Percentiles rank a stretch among this genome's conserved stretches.
Conservation (phyloP, 2,113 vertebrate species). For the Daphoenositta chrysoptera region DNA sequence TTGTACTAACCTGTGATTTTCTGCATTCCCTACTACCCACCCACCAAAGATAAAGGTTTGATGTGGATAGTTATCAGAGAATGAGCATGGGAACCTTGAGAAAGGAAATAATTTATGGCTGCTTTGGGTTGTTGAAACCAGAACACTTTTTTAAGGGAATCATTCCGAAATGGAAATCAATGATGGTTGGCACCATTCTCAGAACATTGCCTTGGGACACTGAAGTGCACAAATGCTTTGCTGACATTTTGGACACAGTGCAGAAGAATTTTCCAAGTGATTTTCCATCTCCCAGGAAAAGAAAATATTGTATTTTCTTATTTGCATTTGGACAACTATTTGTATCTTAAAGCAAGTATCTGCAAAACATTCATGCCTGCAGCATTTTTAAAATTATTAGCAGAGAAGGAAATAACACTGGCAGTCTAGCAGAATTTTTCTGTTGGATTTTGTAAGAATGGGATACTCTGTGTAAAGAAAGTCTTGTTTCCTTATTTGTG, state of each 20-base stretch:
- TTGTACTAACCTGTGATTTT: neutral
- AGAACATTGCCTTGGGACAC: neutral
- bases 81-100: neutral
- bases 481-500: neutral
- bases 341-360: neutral
- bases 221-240: neutral
- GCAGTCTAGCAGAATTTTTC: neutral
- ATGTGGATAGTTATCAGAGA: neutral
- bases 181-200: neutral
- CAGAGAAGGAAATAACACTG: neutral
- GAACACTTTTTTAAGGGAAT: neutral
- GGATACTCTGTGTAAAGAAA: neutral
- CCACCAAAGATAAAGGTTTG: neutral
- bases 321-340: neutral
- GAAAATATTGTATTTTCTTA: neutral
- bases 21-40: neutral
- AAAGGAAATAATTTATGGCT: neutral
- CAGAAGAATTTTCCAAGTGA: neutral
- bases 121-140: neutral
- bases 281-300: neutral
- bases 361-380: neutral
- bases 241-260: neutral
- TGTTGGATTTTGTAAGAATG: neutral
- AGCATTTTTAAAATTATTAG: neutral
- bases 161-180: neutral